Evolutionary conservation across 2,113 vertebrate species (phyloP).

Genomic region (Ptyas mucosa): DNA sequence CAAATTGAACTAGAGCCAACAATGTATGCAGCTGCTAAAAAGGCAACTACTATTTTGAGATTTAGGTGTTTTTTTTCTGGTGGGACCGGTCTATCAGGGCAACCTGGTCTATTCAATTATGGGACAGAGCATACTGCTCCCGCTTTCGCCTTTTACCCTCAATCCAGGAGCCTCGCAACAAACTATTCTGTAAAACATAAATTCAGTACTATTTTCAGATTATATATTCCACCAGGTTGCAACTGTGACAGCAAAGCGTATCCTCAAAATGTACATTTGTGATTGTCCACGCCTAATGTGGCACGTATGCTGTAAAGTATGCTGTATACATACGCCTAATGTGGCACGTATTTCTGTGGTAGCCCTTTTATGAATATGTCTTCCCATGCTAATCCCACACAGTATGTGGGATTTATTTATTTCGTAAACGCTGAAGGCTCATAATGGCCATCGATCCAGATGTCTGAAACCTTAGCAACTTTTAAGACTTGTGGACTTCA

Average conservation of each 20-base stretch:
- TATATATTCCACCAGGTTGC: neutral
- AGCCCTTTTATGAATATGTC: neutral
- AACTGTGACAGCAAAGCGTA: neutral
- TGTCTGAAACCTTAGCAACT: no score
- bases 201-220: no score
- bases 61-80: no score
- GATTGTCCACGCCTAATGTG: neutral
- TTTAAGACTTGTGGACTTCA: no score
- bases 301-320: neutral
- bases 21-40: neutral
- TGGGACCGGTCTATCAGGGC: no score
- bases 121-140: no score
- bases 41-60: neutral
- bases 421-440: neutral
- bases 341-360: neutral
- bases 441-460: no score
- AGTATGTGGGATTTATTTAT: no score
- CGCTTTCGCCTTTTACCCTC: no score
- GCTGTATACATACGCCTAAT: neutral
- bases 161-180: no score
- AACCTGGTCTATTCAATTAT: no score
- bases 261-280: neutral
- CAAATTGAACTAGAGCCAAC: neutral
- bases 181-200: no score
- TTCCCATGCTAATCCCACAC: neutral